Base-by-base conservation (phyloP, 2,113 vertebrate genomes). In the Tupaia chinensis region DNA sequence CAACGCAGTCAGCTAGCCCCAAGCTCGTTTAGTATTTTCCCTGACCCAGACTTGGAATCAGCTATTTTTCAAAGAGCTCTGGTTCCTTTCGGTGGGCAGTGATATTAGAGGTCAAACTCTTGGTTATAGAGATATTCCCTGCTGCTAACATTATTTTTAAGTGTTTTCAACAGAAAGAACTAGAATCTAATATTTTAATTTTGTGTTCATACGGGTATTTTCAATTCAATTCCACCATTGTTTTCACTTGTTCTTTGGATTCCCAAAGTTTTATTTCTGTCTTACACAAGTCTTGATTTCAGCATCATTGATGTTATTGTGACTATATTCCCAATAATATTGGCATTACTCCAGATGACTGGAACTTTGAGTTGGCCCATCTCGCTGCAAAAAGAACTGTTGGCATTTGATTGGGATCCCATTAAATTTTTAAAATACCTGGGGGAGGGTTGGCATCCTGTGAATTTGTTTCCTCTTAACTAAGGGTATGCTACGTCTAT, bases 241-340 rank as follows among this genome's bases (percentile, higher is more conserved):
- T 69, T 85, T 76, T 87, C 22, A 72, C 4, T 9, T 72, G 4
- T 87, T 89, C 93, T 23, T 22, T 86, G 25, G 61, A 23, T 92
- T 91, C 95, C 91, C 16, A 54, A 60, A 34, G 54, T 82, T 93
- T 63, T 56, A 16, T 60, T 44, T 91, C 65, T 87, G 2, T 58
- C 63, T 86, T 56, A 87, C 58, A 34, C 29, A 89, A 93, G 13
- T 85, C 66, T 76, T 95, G 23, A n/a, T 61, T 96, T 87, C 54
- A 10, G 53, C 19, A 56, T 65, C 11, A 20, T 32, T 29, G 8
- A 80, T 23, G 1, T 66, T 54, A 60, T 66, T 69, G 63, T 58
- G 34, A 22, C 10, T 73, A 0, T 53, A 23, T 70, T 29, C 20
- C n/a, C 9, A 68, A 34, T 32, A 70, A 23, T n/a, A 19, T 17